These are phyloP conservation scores for Paramacrobiotus metropolitanus DNA, from an alignment of 1,140 invertebrate genomes.

Conservation along the genomic window DNA sequence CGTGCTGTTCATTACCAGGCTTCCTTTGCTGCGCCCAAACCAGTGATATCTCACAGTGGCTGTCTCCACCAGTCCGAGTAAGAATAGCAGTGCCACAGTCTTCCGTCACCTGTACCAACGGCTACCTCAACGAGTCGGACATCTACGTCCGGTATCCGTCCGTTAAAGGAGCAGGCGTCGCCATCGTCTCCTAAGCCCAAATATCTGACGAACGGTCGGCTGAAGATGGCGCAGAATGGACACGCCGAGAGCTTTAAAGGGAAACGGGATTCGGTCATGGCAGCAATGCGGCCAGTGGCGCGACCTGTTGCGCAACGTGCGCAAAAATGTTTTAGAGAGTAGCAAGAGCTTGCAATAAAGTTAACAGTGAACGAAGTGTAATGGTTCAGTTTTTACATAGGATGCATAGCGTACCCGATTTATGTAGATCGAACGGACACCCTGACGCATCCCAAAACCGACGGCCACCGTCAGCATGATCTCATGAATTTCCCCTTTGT, in stretches of 20 bases:
- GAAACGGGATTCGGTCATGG: too few species aligned
- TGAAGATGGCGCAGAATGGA: conserved; percentile 18
- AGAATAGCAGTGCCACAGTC: conserved; percentile 34
- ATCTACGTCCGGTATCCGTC: conserved; percentile 17
- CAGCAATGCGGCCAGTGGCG: too few species aligned
- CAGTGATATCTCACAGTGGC: too few species aligned
- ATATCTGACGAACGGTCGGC: conserved; percentile 22
- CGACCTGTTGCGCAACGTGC: too few species aligned
- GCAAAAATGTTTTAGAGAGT: too few species aligned
- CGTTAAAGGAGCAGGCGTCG: conserved; percentile 3
- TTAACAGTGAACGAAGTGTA: too few species aligned
- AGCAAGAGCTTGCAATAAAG: too few species aligned
- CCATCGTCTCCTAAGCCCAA: conserved; percentile 25
- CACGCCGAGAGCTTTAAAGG: too few species aligned
- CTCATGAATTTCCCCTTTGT: not conserved
- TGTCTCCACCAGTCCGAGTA: conserved; percentile 15
- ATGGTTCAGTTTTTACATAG: too few species aligned
- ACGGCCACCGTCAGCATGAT: not conserved
- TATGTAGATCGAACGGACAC: not conserved
- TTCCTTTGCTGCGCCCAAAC: too few species aligned
- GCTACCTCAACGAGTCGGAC: conserved; percentile 22
- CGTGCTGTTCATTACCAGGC: too few species aligned
- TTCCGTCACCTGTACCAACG: conserved; percentile 26
- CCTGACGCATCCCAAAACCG: not conserved
- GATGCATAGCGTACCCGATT: not conserved